phyloP scores from a whole-genome alignment of 2,113 vertebrate genomes.

The Bettongia penicillata region DNA sequence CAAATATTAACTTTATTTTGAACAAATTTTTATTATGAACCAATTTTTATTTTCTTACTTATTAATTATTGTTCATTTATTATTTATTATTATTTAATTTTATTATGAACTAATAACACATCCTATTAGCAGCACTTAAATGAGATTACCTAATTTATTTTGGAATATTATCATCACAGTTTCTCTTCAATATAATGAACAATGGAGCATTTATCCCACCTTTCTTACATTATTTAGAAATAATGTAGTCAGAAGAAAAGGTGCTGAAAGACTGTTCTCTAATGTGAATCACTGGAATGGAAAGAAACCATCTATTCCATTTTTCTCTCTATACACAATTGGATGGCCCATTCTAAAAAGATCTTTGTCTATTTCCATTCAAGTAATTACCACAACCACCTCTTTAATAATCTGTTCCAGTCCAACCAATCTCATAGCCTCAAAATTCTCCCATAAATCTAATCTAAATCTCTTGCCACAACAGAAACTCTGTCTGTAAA shows the following conservation, averaged over 20 bases:
- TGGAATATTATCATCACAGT: conserved; percentile 30
- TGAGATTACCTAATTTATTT: conserved; percentile 5
- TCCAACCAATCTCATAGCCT: neutral
- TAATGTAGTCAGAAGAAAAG: conserved; percentile 34
- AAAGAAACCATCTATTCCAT: conserved; percentile 6
- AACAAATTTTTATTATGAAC: neutral
- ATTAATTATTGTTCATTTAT: too few species aligned
- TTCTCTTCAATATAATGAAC: conserved; percentile 6
- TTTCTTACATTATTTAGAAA: conserved; percentile 2
- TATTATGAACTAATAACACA: neutral
- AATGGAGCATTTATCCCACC: neutral
- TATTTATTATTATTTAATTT: neutral
- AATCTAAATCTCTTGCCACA: conserved; percentile 9
- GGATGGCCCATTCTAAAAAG: neutral
- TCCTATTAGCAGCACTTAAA: neutral
- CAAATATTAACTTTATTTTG: neutral
- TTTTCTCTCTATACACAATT: neutral
- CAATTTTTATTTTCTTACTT: neutral
- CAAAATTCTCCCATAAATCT: conserved; percentile 7
- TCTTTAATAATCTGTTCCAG: conserved; percentile 10
- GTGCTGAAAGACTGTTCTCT: conserved; percentile 2
- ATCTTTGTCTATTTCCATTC: neutral
- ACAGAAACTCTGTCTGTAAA: neutral
- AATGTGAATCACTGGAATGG: neutral
- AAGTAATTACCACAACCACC: neutral